These are phyloP conservation scores for Oreochromis mossambicus DNA, from an alignment of 2,797 vertebrate species.

Conservation along the genomic window DNA sequence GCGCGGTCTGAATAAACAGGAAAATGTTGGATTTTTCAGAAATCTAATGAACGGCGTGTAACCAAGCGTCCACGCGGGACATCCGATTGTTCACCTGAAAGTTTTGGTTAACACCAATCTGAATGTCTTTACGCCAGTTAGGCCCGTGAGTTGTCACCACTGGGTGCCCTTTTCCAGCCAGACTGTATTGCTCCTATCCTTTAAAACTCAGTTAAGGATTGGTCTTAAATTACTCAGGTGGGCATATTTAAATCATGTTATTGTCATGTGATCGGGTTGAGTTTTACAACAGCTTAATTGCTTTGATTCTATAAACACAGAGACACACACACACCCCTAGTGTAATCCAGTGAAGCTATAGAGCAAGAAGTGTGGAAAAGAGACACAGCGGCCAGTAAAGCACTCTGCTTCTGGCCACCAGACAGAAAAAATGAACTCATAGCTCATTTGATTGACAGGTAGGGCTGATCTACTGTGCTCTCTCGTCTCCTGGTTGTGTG, in stretches of 20 bases:
- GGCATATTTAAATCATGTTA: slow-evolving; percentile 19
- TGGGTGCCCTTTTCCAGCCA: neutral
- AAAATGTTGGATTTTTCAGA: slow-evolving; percentile 58
- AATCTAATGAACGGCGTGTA: slow-evolving; percentile 18
- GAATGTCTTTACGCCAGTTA: slow-evolving; percentile 23
- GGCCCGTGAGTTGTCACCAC: slow-evolving; percentile 24
- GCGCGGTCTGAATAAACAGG: slow-evolving; percentile 65
- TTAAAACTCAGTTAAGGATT: neutral
- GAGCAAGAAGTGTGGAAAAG: neutral
- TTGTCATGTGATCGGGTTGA: slow-evolving; percentile 3
- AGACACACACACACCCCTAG: neutral
- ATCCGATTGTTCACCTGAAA: neutral
- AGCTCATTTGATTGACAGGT: slow-evolving; percentile 36
- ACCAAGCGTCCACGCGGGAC: neutral
- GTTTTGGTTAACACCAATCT: neutral
- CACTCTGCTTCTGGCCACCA: slow-evolving; percentile 26
- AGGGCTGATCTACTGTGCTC: slow-evolving; percentile 19
- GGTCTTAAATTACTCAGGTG: slow-evolving; percentile 14
- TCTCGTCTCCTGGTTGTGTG: slow-evolving; percentile 13
- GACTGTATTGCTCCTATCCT: neutral
- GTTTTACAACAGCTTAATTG: neutral
- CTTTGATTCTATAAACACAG: neutral
- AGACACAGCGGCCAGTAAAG: slow-evolving; percentile 8
- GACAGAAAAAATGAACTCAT: slow-evolving; percentile 36
- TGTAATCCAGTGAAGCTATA: neutral